These are phyloP conservation scores for Himalopsyche kuldschensis DNA, from an alignment of 2,888 invertebrate genomes.

Conservation along the genomic window DNA sequence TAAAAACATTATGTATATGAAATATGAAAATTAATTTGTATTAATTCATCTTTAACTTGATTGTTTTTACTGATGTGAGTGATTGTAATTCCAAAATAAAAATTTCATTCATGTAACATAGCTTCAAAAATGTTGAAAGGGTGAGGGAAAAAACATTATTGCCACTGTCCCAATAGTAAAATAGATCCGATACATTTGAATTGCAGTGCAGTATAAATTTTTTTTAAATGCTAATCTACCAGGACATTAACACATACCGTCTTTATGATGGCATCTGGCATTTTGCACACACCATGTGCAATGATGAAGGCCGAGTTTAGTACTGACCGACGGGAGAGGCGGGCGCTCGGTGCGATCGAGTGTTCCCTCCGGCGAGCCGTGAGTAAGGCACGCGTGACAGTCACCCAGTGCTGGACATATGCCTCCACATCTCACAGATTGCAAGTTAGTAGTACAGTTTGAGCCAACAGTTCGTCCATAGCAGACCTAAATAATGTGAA, in stretches of 20 bases:
- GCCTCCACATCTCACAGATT: constrained; percentile 84
- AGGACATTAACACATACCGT: constrained; percentile 56
- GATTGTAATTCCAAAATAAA: neutral
- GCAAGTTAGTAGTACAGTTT: constrained; percentile 87
- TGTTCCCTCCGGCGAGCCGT: constrained; percentile 59
- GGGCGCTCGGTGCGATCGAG: constrained; percentile 42
- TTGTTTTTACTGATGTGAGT: too few relatives aligned
- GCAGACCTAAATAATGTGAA: constrained; percentile 59
- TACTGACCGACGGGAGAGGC: constrained; percentile 65
- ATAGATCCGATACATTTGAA: neutral
- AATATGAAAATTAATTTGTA: too few relatives aligned
- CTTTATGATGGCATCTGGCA: constrained; percentile 84
- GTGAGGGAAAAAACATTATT: too few relatives aligned
- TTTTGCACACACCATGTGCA: constrained; percentile 95
- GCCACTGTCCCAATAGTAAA: too few relatives aligned
- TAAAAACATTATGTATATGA: too few relatives aligned
- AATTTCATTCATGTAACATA: neutral
- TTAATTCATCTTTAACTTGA: too few relatives aligned
- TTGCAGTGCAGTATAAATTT: neutral
- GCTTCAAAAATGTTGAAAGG: too few relatives aligned
- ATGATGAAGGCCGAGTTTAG: constrained; percentile 75
- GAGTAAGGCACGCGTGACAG: constrained; percentile 88
- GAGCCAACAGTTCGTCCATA: constrained; percentile 84
- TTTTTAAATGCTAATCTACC: neutral
- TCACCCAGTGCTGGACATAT: constrained; percentile 87